A percentile compares a stretch with the other conserved stretches of the same genome.
phyloP scores from a whole-genome alignment of 1,140 invertebrate species.

The Oedothorax gibbosus region DNA sequence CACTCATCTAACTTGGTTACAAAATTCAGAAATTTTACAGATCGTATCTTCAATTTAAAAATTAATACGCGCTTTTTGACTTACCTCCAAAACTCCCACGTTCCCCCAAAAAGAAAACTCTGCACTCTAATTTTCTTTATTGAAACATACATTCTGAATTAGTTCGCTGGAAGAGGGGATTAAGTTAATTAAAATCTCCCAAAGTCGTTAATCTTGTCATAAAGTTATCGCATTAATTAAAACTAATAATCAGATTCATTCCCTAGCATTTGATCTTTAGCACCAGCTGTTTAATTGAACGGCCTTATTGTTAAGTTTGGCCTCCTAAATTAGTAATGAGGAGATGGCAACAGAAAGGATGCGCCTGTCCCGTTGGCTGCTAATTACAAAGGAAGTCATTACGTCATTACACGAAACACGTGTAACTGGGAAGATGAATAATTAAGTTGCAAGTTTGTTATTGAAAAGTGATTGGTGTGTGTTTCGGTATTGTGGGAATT shows the following conservation, averaged over 20 bases:
- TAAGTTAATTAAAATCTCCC: conserved; percentile 48
- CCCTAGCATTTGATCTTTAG: conserved; percentile 40
- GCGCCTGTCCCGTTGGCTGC: background rate
- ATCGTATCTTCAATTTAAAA: background rate
- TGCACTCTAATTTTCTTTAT: conserved; percentile 4
- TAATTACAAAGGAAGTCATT: background rate
- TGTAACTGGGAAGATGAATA: conserved; percentile 41
- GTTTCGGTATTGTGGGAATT: too few relatives aligned
- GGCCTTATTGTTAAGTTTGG: conserved; percentile 24
- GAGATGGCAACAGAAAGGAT: conserved; percentile 3
- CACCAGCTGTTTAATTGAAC: conserved; percentile 47
- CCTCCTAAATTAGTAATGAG: conserved; percentile 51
- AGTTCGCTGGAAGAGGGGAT: conserved; percentile 5
- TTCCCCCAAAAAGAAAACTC: conserved; percentile 4
- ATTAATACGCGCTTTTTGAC: background rate
- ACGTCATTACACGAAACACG: conserved; percentile 31
- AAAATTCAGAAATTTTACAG: background rate
- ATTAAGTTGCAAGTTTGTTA: background rate
- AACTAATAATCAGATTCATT: conserved; percentile 56
- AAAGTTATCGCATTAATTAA: conserved; percentile 59
- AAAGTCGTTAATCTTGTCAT: conserved; percentile 53
- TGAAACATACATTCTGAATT: conserved; percentile 23
- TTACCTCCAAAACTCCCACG: background rate
- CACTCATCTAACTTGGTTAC: too few relatives aligned
- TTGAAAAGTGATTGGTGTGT: too few relatives aligned